A percentile compares a stretch with the other conserved stretches of the same genome.
These are phyloP conservation scores for Drosophila parabipectinata DNA, from an alignment of 1,140 invertebrate genomes.

Conservation along the genomic window DNA sequence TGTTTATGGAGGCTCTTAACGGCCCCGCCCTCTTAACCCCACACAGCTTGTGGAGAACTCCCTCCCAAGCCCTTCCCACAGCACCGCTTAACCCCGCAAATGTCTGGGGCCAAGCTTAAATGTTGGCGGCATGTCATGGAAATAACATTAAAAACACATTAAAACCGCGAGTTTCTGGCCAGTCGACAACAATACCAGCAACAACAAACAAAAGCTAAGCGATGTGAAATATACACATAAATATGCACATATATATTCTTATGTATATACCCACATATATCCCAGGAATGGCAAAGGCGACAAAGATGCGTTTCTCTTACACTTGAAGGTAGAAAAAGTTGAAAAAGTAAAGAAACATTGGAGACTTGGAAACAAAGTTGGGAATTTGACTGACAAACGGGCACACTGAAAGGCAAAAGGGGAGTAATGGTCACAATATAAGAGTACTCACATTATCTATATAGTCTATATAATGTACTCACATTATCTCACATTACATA, in stretches of 20 bases:
- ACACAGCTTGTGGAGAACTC: no score
- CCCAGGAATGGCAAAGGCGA: conserved; percentile 24
- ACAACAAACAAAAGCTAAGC: conserved; percentile 69
- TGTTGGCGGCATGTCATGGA: conserved; percentile 81
- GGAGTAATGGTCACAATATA: no score
- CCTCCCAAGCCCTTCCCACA: no score
- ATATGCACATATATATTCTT: background rate
- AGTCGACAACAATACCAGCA: conserved; percentile 39
- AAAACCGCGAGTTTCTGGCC: conserved; percentile 79
- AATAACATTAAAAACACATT: conserved; percentile 83
- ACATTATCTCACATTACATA: no score
- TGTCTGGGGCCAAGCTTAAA: conserved; percentile 67
- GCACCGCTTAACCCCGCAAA: background rate
- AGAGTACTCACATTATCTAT: no score
- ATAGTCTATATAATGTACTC: no score
- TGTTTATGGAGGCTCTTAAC: conserved; percentile 36
- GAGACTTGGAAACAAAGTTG: no score
- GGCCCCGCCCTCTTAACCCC: background rate
- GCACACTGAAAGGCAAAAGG: no score
- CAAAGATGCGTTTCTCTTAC: conserved; percentile 43
- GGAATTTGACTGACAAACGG: no score
- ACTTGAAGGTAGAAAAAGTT: background rate
- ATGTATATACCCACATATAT: conserved; percentile 13
- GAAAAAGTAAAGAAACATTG: background rate
- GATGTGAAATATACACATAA: conserved; percentile 32